Evolutionary conservation across 2,888 invertebrate species (phyloP).

Genomic region (Sphecodes monilicornis): DNA sequence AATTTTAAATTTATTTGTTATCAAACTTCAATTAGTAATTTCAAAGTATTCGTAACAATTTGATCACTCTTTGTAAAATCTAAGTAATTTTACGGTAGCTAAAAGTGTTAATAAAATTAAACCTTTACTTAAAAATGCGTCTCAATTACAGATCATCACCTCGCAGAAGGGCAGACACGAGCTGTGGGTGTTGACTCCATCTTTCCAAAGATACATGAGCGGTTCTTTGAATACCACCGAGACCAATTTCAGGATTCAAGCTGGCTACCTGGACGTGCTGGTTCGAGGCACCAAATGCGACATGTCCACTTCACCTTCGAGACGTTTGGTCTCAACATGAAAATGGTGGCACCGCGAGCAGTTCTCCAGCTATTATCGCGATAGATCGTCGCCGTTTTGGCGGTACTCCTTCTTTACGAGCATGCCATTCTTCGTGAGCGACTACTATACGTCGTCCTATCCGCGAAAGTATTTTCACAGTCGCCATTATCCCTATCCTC

Average conservation of each 20-base stretch:
- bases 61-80: too few relatives aligned
- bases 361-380: conserved; percentile 8
- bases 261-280: conserved; percentile 86
- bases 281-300: conserved; percentile 87
- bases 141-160: conserved; percentile 71
- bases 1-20: too few relatives aligned
- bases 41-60: too few relatives aligned
- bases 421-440: neutral
- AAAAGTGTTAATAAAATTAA: neutral
- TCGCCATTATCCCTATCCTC: neutral
- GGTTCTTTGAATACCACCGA: conserved; percentile 83
- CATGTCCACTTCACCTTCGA: neutral
- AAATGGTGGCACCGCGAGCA: conserved; percentile 73
- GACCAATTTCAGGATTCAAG: conserved; percentile 90
- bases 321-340: conserved; percentile 59
- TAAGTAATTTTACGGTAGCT: too few relatives aligned
- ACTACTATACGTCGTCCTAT: neutral
- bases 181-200: conserved; percentile 78
- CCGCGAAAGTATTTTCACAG: neutral
- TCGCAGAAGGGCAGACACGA: conserved; percentile 69
- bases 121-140: neutral
- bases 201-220: conserved; percentile 79
- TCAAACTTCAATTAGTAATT: too few relatives aligned
- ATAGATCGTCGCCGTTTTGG: neutral
- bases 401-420: neutral